These are phyloP conservation scores for Siderastrea radians DNA, from an alignment of 92 coral and sea anemone species.

Conservation along the genomic window DNA sequence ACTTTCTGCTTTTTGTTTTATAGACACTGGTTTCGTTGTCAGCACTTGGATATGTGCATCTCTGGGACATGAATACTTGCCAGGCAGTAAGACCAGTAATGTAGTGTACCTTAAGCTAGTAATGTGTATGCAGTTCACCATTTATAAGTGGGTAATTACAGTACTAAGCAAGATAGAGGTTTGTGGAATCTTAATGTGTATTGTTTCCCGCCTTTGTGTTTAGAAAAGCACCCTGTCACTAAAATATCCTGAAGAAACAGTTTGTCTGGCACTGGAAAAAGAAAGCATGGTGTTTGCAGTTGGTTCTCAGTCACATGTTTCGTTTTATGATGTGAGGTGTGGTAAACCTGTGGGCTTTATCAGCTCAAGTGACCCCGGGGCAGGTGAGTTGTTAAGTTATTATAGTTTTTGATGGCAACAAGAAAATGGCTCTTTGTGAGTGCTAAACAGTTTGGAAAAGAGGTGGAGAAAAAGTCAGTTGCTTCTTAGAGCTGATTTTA, in stretches of 20 bases:
- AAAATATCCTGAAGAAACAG: constrained; percentile 85
- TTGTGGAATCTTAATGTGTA: too few species aligned
- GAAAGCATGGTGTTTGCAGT: constrained; percentile 88
- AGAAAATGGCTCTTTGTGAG: not conserved
- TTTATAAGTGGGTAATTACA: too few species aligned
- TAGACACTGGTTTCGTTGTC: constrained; percentile 95
- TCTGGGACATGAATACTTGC: constrained; percentile 87
- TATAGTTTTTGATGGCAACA: not conserved
- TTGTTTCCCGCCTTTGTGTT: not conserved
- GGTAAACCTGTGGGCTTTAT: constrained; percentile 63
- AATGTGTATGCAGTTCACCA: too few species aligned
- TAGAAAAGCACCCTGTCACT: constrained; percentile 67
- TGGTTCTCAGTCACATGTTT: constrained; percentile 95
- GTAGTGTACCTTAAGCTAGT: too few species aligned
- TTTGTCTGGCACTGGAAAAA: constrained; percentile 86
- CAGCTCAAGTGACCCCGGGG: constrained; percentile 88
- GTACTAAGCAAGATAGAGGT: too few species aligned
- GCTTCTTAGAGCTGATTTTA: too few species aligned
- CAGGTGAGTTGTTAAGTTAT: constrained; percentile 60
- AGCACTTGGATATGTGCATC: constrained; percentile 82
- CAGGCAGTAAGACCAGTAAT: constrained; percentile 46
- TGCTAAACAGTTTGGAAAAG: not conserved
- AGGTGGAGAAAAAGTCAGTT: too few species aligned
- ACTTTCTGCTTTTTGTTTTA: not conserved
- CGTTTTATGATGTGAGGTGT: constrained; percentile 81